Evolutionary conservation across 2,888 invertebrate genomes (phyloP).

Genomic region (Drosophila paranaensis): DNA sequence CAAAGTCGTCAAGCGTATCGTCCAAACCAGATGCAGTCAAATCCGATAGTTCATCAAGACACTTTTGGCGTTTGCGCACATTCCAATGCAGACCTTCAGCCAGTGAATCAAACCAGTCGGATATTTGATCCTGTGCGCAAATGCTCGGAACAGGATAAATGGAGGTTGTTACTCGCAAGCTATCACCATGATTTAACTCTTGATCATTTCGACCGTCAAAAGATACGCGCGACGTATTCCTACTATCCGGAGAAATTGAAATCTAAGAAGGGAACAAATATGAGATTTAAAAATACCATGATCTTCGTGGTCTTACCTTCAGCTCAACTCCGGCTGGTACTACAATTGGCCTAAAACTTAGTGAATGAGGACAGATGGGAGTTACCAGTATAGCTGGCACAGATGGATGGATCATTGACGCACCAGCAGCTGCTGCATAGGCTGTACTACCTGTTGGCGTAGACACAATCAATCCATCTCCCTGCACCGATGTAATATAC

Average conservation of each 20-base stretch:
- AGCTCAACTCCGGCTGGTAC: slow-evolving; percentile 98
- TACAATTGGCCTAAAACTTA: slow-evolving; percentile 98
- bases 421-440: slow-evolving; percentile 97
- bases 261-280: slow-evolving; percentile 86
- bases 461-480: slow-evolving; percentile 96
- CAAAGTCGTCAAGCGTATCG: slow-evolving; percentile 92
- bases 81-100: slow-evolving; percentile 99
- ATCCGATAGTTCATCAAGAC: slow-evolving; percentile 88
- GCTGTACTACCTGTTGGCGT: slow-evolving; percentile 98
- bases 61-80: slow-evolving; percentile 97
- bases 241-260: slow-evolving; percentile 94
- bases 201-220: slow-evolving; percentile 98
- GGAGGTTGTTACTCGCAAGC: slow-evolving; percentile 96
- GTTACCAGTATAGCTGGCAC: slow-evolving; percentile 99
- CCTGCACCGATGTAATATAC: slow-evolving; percentile 97
- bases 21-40: slow-evolving; percentile 90
- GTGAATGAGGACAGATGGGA: slow-evolving; percentile 98
- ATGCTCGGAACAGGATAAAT: slow-evolving; percentile 98
- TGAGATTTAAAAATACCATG: slow-evolving; percentile 86
- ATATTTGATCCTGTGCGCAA: slow-evolving; percentile 97
- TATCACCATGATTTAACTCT: slow-evolving; percentile 96
- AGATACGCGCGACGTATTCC: slow-evolving; percentile 98
- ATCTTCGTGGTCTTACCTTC: slow-evolving; percentile 89
- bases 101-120: slow-evolving; percentile 98
- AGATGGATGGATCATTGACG: slow-evolving; percentile 99